Evolutionary conservation across 2,113 vertebrate genomes (phyloP).

Genomic region (Pipa parva): DNA sequence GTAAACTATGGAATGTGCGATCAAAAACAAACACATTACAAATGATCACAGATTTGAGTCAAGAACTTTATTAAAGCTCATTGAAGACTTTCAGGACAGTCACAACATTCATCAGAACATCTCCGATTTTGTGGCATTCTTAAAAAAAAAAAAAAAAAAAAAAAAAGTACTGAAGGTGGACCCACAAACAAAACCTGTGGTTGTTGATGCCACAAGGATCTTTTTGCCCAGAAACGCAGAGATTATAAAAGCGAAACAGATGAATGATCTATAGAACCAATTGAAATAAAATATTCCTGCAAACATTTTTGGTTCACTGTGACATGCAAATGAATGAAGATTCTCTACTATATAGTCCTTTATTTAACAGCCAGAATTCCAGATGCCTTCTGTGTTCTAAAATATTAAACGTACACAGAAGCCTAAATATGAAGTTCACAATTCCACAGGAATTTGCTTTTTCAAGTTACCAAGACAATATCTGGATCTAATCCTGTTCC

Average conservation of each 20-base stretch:
- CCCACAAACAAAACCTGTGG: slow-evolving; percentile 55
- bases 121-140: slow-evolving; percentile 53
- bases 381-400: slow-evolving; percentile 58
- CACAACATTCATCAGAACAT: slow-evolving; percentile 53
- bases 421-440: slow-evolving; percentile 68
- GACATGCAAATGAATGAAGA: background rate
- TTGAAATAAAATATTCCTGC: no score
- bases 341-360: background rate
- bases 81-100: slow-evolving; percentile 61
- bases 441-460: slow-evolving; percentile 77
- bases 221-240: no score
- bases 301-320: background rate
- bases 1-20: no score
- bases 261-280: no score
- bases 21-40: no score
- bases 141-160: slow-evolving; percentile 51
- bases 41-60: no score
- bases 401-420: slow-evolving; percentile 61
- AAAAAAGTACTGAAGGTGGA: slow-evolving; percentile 53
- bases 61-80: slow-evolving; percentile 72
- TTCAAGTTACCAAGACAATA: slow-evolving; percentile 69
- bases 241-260: no score
- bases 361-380: slow-evolving; percentile 43
- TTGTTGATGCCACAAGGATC: slow-evolving; percentile 66
- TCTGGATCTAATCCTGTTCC: slow-evolving; percentile 54